Conservation (phyloP, 1,140 invertebrate genomes). For the Yoshiicerus persimilis region DNA sequence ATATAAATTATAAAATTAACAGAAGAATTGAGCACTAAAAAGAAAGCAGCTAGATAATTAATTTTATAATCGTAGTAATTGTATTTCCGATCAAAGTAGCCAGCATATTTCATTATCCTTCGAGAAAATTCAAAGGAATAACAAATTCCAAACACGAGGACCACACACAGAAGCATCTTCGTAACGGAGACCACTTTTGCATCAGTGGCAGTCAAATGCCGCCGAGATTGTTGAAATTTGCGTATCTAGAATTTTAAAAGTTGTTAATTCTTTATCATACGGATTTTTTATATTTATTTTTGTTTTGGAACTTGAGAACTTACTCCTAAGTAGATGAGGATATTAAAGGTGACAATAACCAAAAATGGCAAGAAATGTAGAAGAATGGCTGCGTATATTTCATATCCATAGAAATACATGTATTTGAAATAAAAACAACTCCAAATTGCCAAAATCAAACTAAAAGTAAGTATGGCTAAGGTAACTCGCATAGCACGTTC, state of each 20-base stretch:
- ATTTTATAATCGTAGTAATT: not conserved
- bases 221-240: not conserved
- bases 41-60: not conserved
- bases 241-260: not conserved
- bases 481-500: not conserved
- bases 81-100: not conserved
- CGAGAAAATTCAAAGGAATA: not conserved
- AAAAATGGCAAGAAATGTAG: not conserved
- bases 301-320: too few relatives aligned
- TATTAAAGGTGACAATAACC: not conserved
- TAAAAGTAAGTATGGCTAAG: not conserved
- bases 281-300: too few relatives aligned
- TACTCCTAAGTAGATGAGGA: not conserved
- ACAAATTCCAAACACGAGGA: slow-evolving; percentile 12
- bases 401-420: not conserved
- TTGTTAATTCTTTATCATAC: too few relatives aligned
- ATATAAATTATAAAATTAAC: slow-evolving; percentile 29
- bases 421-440: not conserved
- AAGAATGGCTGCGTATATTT: not conserved
- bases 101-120: not conserved
- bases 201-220: not conserved
- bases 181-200: not conserved
- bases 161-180: slow-evolving; percentile 9
- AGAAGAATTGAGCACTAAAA: not conserved
- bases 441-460: not conserved